phyloP scores from a whole-genome alignment of 2,888 invertebrate species.

The Parnassius glacialis region DNA sequence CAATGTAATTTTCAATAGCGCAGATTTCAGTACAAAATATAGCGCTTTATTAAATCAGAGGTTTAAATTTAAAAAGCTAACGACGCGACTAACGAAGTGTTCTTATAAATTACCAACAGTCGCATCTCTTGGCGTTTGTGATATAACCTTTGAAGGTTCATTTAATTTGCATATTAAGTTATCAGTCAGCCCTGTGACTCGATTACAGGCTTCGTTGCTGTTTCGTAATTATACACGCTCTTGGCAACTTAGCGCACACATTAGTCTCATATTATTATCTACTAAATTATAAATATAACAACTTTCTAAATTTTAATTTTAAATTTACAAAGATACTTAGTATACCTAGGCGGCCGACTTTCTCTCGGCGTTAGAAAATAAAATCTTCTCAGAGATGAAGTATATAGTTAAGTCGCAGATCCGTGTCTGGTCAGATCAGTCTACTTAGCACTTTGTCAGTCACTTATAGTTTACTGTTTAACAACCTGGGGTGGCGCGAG shows the following conservation, averaged over 20 bases:
- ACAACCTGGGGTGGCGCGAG: too few relatives aligned
- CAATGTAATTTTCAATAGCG: too few relatives aligned
- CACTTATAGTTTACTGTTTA: too few relatives aligned
- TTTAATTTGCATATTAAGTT: conserved; percentile 17
- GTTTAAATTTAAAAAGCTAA: conserved; percentile 10
- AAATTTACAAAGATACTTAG: too few relatives aligned
- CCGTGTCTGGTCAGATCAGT: too few relatives aligned
- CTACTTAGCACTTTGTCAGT: too few relatives aligned
- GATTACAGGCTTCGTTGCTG: conserved; percentile 15
- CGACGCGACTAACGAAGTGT: conserved; percentile 9
- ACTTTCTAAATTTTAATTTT: too few relatives aligned
- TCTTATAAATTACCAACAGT: conserved; percentile 11
- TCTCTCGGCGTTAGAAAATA: too few relatives aligned
- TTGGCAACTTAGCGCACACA: not conserved
- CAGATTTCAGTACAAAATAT: not conserved
- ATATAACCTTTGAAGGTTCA: conserved; percentile 9
- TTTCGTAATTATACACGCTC: conserved; percentile 10
- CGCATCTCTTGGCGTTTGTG: conserved; percentile 6
- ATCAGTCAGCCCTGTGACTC: conserved; percentile 18
- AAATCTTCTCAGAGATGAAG: too few relatives aligned
- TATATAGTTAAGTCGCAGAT: too few relatives aligned
- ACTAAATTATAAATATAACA: not conserved
- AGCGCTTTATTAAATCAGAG: conserved; percentile 9
- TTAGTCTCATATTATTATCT: not conserved
- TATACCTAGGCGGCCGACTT: too few relatives aligned